Base-by-base conservation (phyloP, 1,140 invertebrate species). In the Heterodera schachtii region DNA sequence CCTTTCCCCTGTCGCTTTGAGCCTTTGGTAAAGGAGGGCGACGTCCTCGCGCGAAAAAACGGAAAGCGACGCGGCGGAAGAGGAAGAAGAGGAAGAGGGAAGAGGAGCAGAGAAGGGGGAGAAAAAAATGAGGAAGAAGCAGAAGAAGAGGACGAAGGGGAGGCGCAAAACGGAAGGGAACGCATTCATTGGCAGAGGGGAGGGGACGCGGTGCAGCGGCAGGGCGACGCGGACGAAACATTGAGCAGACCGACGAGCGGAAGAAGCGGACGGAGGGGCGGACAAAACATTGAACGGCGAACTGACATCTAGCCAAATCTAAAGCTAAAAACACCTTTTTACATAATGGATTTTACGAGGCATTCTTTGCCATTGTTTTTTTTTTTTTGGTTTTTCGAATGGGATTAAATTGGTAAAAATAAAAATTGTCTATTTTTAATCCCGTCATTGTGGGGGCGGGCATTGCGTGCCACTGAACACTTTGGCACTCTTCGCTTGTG, bases 381-480 rank as follows among this genome's bases (percentile, higher is more conserved):
- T 60, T 19, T 4, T 60, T 60, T 60, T 60, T 60, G 57, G 19
- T 2, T 11, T 60, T 19, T 16, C 57, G 57, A 16, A 60, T 60
- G 9, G 57, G 1, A 13, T 4, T 16, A 16, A 60, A 16, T 60
- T 60, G 13, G 9, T 60, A 16, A 19, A 16, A 60, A 11, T 6
- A 52, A 52, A 16, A 47, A 43, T 76, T n/a, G 13, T n/a, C 16
- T 52, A 41, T 52, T 75, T 64, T 44, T 74, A 46, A 8, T 44
- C 11, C 57, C 73, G 41, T 46, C 4, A 21, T 74, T 43, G 47
- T 44, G 41, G 46, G 57, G 16, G 31, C 31, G 31, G 19, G 43
- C 57, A 19, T 75, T 75, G 52, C 41, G 44, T 46, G 41, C 66
- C 41, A 64, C 57, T 76, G 57, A n/a, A 76, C 66, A 43, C n/a